Evolutionary conservation across 1,140 invertebrate genomes (phyloP), one percentile per base, ranked within the genome.

Genomic region (Drosophila bocqueti): DNA sequence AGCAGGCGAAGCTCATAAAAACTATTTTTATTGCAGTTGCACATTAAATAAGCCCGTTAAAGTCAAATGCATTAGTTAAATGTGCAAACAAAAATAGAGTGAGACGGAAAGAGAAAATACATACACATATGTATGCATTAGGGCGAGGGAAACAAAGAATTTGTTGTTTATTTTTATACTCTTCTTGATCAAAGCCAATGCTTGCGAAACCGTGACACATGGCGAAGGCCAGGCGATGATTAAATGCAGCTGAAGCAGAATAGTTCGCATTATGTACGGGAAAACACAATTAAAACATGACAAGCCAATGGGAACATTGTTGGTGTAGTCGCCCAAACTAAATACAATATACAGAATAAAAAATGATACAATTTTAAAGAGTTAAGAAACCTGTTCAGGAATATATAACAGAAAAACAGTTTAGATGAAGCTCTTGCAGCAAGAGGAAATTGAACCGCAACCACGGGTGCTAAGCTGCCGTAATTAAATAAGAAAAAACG

Each of bases 161-260:
- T 11, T 46, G 47, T 43, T n/a, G 16, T 36, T 55, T 55, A 34
- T 29, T 52, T 68, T 29, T 50, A 46, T 31, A 57, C 21, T 57
- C 21, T 57, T 72, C 26, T 61, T 55, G 62, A 83, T 83, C 81
- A 83, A 72, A 83, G 76, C 76, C 80, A 83, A 83, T 83, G 81
- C 81, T 83, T 83, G 76, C 81, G 81, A 83, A 79, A 83, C 81
- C 81, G 76, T 83, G 81, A 80, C 81, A 83, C 66, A 83, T 64
- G 55, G 60, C 67, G 81, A 83, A 83, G 81, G 81, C 81, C 81
- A 75, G 64, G 18, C 43, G 66, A 49, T 65, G 59, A 49, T 47
- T 38, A 54, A 47, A 62, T 61, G 45, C 49, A 40, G 31, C 66
- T 42, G 54, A 55, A 66, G 40, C 49, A 61, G 15, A 61, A 66